Conservation (phyloP, 35 echinoderm and acorn worm genomes). For the Hemicentrotus pulcherrimus region DNA sequence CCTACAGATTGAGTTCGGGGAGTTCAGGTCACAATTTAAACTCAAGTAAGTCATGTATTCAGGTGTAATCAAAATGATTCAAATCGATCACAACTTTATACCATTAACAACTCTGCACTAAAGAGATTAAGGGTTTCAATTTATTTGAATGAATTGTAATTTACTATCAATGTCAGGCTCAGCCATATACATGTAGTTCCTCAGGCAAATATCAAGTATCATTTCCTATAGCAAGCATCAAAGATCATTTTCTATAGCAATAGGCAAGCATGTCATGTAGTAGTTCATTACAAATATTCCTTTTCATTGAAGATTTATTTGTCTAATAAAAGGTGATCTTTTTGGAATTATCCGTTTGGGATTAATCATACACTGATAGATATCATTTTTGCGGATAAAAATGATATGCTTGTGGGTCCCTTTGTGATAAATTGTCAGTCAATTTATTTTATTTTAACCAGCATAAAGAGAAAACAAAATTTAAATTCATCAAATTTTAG, state of each 20-base stretch:
- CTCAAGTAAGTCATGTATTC: conserved; percentile 64
- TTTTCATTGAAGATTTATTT: background rate
- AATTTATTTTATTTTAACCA: background rate
- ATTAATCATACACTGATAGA: background rate
- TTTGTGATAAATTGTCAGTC: background rate
- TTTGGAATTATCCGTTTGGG: too few species aligned
- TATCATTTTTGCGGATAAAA: background rate
- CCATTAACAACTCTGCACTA: too few species aligned
- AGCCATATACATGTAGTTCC: too few species aligned
- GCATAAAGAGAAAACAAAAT: background rate
- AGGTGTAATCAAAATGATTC: too few species aligned
- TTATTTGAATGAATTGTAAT: too few species aligned
- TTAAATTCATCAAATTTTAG: background rate
- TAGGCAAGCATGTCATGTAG: background rate
- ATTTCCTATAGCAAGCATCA: background rate
- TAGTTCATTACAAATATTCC: background rate
- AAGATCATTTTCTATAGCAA: background rate
- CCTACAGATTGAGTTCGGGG: conserved; percentile 88
- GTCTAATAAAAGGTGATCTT: background rate
- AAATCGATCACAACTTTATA: too few species aligned
- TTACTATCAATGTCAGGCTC: too few species aligned
- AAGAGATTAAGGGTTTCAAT: too few species aligned
- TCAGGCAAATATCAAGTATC: too few species aligned
- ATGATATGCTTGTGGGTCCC: background rate
- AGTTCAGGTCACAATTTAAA: conserved; percentile 90